Conservation (phyloP, 2,113 vertebrate genomes). For the Cryptoleucopteryx plumbea region DNA sequence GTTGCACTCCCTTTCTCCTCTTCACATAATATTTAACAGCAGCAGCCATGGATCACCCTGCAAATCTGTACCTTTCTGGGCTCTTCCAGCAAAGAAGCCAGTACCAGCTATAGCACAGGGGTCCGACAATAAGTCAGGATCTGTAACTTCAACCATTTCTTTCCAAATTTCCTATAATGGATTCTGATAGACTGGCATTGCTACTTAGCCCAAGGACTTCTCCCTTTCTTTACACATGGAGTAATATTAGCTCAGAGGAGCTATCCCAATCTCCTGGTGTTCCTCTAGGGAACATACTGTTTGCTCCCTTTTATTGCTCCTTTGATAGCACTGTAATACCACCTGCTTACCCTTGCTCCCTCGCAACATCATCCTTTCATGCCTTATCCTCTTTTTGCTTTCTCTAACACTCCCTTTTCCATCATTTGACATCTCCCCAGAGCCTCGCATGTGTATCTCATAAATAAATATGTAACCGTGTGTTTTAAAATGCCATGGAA, state of each 20-base stretch:
- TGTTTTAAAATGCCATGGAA: background rate
- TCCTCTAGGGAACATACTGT: background rate
- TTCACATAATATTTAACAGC: background rate
- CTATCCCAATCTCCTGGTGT: background rate
- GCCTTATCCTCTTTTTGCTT: background rate
- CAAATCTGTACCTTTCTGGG: background rate
- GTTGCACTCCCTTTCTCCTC: background rate
- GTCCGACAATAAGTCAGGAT: background rate
- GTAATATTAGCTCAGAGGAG: background rate
- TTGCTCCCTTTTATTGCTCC: background rate
- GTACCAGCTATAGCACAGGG: rapidly evolving
- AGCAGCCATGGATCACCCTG: background rate
- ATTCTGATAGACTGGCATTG: background rate
- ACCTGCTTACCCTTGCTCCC: background rate
- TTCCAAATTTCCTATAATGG: background rate
- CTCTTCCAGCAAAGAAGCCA: background rate
- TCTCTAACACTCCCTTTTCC: background rate
- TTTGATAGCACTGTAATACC: background rate
- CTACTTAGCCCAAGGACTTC: background rate
- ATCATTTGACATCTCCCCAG: background rate
- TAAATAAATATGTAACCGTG: background rate
- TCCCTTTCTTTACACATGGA: background rate
- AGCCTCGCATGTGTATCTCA: background rate
- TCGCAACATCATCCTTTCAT: background rate
- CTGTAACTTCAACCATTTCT: background rate